Base-by-base conservation (phyloP, 2,888 invertebrate species). In the Thecophora atra region DNA sequence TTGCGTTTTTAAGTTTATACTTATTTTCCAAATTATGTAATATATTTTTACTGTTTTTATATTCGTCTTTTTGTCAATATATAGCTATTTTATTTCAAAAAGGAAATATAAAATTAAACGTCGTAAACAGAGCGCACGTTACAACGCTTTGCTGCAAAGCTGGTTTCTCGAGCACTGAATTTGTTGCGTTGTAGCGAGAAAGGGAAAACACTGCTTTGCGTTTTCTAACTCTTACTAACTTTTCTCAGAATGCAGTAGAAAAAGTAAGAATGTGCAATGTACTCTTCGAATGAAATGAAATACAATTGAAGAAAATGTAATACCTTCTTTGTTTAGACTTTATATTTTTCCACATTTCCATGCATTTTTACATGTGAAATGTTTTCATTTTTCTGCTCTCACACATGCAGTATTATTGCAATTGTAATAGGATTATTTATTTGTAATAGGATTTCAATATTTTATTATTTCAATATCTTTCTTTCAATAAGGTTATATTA, bases 141-240 rank as follows among this genome's bases (percentile, higher is more conserved):
- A 15, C n/a, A 24, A 44, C 51, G 51, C 60, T 51, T 69, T 51
- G 69, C 69, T n/a, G n/a, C n/a, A n/a, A n/a, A n/a, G n/a, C n/a
- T 69, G 28, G 69, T 51, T 60, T 28, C 7, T 44, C 24, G 60
- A 69, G 28, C n/a, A 69, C 69, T 69, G 19, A 69, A 28, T 70
- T 63, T 71, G 28, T 65, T 8, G 66, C 37, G 51, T 58, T 65
- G 72, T 65, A 71, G 75, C 56, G 42, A 72, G 74, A 75, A 75
- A 75, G 75, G 73, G 75, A 75, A 71, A 65, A 54, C 60, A 58
- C 63, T 64, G 67, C 58, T 66, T 60, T 65, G 71, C 66, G 58
- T 58, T 65, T 60, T 60, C 65, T n/a, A n/a, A n/a, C n/a, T n/a
- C n/a, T n/a, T n/a, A n/a, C n/a, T n/a, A n/a, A n/a, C n/a, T n/a